A percentile compares a stretch with the other conserved stretches of the same genome.
phyloP scores from a whole-genome alignment of 2,797 vertebrate genomes.

The Gila robusta region DNA sequence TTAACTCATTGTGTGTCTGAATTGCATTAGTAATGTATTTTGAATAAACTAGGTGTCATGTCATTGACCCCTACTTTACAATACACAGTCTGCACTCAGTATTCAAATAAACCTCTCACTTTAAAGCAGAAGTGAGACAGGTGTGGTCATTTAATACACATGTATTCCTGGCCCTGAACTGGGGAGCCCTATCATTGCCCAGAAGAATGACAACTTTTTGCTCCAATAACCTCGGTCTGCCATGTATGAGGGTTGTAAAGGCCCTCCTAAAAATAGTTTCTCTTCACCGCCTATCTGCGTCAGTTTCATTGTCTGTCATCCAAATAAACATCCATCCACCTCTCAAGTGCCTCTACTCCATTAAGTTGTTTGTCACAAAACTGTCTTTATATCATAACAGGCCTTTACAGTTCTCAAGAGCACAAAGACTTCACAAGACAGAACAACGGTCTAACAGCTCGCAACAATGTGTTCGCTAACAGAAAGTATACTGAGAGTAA shows the following conservation, averaged over 20 bases:
- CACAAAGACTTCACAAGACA: slow-evolving; percentile 63
- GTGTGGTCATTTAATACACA: slow-evolving; percentile 68
- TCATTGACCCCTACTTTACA: slow-evolving; percentile 15
- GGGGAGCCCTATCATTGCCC: slow-evolving; percentile 61
- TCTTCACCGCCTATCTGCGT: slow-evolving; percentile 60
- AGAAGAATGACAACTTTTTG: slow-evolving; percentile 71
- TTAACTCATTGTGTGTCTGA: not conserved
- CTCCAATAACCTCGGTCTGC: slow-evolving; percentile 56
- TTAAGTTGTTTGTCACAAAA: slow-evolving; percentile 59
- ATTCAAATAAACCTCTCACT: slow-evolving; percentile 58
- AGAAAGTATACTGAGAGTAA: slow-evolving; percentile 70
- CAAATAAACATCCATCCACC: slow-evolving; percentile 64
- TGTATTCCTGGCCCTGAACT: slow-evolving; percentile 69
- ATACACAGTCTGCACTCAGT: slow-evolving; percentile 41
- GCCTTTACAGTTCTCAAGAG: slow-evolving; percentile 63
- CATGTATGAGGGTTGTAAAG: slow-evolving; percentile 66
- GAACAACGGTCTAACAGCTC: slow-evolving; percentile 70
- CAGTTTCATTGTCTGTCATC: slow-evolving; percentile 61
- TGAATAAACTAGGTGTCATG: not conserved
- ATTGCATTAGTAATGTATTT: not conserved
- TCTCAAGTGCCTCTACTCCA: slow-evolving; percentile 62
- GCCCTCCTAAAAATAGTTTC: slow-evolving; percentile 65
- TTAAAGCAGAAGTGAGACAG: slow-evolving; percentile 67
- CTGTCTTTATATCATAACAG: slow-evolving; percentile 60
- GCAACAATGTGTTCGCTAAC: slow-evolving; percentile 75